These are phyloP conservation scores for Syrmaticus mikado DNA, from an alignment of 2,113 vertebrate genomes.

Conservation along the genomic window DNA sequence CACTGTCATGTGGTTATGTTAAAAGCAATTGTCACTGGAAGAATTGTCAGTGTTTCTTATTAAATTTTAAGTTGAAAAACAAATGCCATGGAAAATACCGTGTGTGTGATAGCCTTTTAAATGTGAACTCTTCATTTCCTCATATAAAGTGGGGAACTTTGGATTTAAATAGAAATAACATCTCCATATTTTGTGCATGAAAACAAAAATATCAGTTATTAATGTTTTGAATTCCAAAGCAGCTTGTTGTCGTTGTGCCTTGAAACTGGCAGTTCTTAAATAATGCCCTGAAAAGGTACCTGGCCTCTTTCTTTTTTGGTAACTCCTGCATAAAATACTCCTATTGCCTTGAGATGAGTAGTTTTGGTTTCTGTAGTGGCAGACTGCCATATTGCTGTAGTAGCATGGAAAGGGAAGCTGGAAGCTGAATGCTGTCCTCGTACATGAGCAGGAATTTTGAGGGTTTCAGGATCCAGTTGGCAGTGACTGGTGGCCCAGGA, in stretches of 20 bases:
- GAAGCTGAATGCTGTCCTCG: not conserved
- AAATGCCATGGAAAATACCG: not conserved
- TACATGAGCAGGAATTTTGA: not conserved
- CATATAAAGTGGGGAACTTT: not conserved
- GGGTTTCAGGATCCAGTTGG: fast-evolving
- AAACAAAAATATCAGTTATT: not conserved
- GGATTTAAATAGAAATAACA: not conserved
- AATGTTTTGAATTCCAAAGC: conserved; percentile 4
- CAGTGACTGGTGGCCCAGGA: no score
- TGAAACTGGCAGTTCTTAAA: not conserved
- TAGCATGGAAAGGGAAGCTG: not conserved
- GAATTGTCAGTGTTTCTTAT: not conserved
- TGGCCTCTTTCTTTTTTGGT: not conserved
- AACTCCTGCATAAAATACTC: not conserved
- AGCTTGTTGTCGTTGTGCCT: not conserved
- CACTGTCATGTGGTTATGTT: not conserved
- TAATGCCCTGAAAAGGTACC: not conserved
- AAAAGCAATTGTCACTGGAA: not conserved
- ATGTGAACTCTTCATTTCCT: not conserved
- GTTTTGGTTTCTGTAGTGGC: not conserved
- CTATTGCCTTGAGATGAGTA: not conserved
- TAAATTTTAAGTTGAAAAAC: not conserved
- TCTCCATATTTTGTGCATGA: not conserved
- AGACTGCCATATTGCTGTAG: not conserved
- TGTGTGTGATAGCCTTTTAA: fast-evolving